Evolutionary conservation across 2,888 invertebrate species (phyloP), one percentile per base, ranked within the genome.

Genomic region (Amiota mariae): DNA sequence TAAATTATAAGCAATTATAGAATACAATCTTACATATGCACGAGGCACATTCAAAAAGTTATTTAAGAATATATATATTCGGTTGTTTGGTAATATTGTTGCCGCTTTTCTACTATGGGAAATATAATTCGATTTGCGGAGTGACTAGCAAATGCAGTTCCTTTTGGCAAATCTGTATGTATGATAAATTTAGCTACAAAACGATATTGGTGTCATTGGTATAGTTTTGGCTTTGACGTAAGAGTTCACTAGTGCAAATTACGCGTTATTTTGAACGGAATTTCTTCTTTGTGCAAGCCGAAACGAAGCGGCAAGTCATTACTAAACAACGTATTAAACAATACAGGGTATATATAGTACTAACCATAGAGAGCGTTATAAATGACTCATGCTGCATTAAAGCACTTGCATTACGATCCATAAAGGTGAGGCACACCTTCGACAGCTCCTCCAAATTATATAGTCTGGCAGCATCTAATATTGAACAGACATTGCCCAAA

Each of bases 401-500:
- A 71, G 96, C 95, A 0, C 91, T 90, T 0, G 99, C 98, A 90
- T 98, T 95, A 79, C 93, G 93, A 90, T 99, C 99, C 90, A 98
- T 94, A 89, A 95, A 99, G 81, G 94, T 93, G 85, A 95, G 94
- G 89, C 98, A 98, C 73, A 96, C 96, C 88, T 94, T 92, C 82
- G 93, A 93, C 70, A 94, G 87, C 12, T 92, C 92, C 36, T 93
- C 92, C 77, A 94, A 89, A 24, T 94, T 93, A 79, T 94, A 94
- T 51, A 94, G 88, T 68, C 93, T 85, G 13, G 98, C 97, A 0
- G 97, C 95, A 88, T 98, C 98, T 81, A 97, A 94, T 81, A 99
- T 96, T n/a, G 95, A 93, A 90, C 98, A 98, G 0, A 98, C 97
- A 90, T 98, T 99, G 84, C 94, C 92, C 71, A 96, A 92, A 71